phyloP scores from a whole-genome alignment of 2,888 invertebrate species.

The Plebejus anna region DNA sequence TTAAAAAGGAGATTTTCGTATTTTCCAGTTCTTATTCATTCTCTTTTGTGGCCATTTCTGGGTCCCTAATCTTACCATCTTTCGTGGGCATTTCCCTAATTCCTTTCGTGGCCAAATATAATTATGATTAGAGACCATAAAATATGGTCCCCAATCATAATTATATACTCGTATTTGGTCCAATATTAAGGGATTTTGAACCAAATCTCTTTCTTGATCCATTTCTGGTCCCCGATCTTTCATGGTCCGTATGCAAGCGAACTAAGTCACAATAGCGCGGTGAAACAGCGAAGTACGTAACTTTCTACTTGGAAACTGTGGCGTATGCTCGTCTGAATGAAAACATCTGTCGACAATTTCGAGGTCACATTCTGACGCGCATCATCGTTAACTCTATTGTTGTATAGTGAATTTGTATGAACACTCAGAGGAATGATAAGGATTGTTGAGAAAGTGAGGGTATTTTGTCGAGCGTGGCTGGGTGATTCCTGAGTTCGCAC shows the following conservation, averaged over 20 bases:
- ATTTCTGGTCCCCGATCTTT: not conserved
- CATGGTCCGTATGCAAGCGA: not conserved
- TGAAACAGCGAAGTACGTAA: constrained; percentile 29
- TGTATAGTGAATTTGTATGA: not conserved
- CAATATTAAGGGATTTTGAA: too few relatives aligned
- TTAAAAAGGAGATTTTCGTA: not conserved
- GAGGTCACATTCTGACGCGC: constrained; percentile 17
- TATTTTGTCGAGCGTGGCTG: too few relatives aligned
- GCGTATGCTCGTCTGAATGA: constrained; percentile 12
- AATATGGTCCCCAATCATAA: not conserved
- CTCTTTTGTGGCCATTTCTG: not conserved
- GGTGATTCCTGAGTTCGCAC: too few relatives aligned
- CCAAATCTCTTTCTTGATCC: too few relatives aligned
- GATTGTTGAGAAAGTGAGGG: too few relatives aligned
- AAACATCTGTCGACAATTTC: constrained; percentile 15
- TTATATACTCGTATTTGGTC: too few relatives aligned
- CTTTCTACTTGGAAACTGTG: constrained; percentile 31
- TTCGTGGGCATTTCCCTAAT: not conserved
- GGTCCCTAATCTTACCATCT: not conserved
- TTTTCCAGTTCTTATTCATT: not conserved
- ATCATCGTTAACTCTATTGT: not conserved
- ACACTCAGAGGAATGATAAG: not conserved
- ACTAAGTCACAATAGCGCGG: not conserved
- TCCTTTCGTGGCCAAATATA: too few relatives aligned
- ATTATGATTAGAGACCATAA: too few relatives aligned